phyloP scores from a whole-genome alignment of 2,888 invertebrate genomes.

The Rotaria macrura region DNA sequence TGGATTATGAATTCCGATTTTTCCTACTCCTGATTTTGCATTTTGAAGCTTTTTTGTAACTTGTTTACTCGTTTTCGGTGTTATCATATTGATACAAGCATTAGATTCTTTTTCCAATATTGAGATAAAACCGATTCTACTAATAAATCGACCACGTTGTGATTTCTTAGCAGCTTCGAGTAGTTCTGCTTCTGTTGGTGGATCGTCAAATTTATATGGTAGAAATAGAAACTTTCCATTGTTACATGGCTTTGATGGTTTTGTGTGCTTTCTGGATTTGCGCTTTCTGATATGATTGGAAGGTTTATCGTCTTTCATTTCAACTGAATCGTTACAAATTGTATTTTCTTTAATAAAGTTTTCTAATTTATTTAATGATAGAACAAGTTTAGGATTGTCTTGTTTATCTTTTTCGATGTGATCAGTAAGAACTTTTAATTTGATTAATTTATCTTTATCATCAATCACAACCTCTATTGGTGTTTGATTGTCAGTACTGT shows the following conservation, averaged over 20 bases:
- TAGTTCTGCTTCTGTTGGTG: rapidly evolving
- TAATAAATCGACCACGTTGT: background rate
- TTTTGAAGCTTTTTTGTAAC: background rate
- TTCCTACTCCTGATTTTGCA: background rate
- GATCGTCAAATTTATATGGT: background rate
- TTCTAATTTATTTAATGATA: background rate
- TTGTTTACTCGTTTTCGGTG: background rate
- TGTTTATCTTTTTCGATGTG: background rate
- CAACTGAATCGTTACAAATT: too few species aligned
- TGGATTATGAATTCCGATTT: background rate
- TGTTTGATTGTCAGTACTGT: background rate
- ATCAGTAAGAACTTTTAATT: background rate
- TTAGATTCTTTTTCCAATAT: background rate
- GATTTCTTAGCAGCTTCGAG: background rate
- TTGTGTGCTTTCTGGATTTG: background rate
- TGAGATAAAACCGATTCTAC: background rate
- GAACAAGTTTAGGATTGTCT: background rate
- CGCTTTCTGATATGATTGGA: background rate
- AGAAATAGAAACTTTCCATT: background rate
- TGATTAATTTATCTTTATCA: background rate
- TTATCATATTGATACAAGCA: background rate
- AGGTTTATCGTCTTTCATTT: background rate
- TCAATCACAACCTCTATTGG: background rate
- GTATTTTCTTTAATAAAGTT: background rate
- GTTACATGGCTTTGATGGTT: background rate